Conservation (phyloP, 35 echinoderm and acorn worm genomes). For the Antedon bifida region DNA sequence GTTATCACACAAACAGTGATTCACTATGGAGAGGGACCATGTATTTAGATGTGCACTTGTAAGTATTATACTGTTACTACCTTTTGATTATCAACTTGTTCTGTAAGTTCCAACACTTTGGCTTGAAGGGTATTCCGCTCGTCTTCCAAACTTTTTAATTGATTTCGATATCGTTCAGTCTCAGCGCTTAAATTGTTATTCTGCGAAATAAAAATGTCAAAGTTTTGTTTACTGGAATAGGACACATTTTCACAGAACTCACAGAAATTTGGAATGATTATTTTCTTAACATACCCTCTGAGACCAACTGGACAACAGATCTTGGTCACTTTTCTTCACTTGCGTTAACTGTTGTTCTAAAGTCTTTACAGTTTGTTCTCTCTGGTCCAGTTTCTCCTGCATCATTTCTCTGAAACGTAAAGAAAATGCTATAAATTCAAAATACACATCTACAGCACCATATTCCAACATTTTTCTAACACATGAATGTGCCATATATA, state of each 20-base stretch:
- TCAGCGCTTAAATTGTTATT: neutral
- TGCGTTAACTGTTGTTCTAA: neutral
- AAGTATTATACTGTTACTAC: too few relatives aligned
- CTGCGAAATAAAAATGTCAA: neutral
- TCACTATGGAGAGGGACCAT: too few relatives aligned
- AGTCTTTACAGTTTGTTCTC: neutral
- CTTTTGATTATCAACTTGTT: neutral
- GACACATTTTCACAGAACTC: too few relatives aligned
- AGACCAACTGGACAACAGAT: neutral
- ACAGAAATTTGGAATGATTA: too few relatives aligned
- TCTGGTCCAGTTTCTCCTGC: neutral
- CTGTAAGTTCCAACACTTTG: neutral
- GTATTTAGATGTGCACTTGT: too few relatives aligned
- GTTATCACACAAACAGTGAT: too few relatives aligned
- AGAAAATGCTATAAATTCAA: neutral
- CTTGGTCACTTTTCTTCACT: neutral
- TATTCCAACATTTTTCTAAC: too few relatives aligned
- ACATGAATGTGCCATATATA: too few relatives aligned
- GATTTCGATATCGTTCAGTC: neutral
- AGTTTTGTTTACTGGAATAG: too few relatives aligned
- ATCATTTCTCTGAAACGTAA: neutral
- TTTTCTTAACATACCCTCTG: neutral
- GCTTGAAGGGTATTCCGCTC: neutral
- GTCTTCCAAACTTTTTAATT: neutral
- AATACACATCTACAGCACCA: too few relatives aligned